A percentile compares a stretch with the other conserved stretches of the same genome.
Conservation (phyloP, 2,797 vertebrate species). For the Onychomys leucogaster region DNA sequence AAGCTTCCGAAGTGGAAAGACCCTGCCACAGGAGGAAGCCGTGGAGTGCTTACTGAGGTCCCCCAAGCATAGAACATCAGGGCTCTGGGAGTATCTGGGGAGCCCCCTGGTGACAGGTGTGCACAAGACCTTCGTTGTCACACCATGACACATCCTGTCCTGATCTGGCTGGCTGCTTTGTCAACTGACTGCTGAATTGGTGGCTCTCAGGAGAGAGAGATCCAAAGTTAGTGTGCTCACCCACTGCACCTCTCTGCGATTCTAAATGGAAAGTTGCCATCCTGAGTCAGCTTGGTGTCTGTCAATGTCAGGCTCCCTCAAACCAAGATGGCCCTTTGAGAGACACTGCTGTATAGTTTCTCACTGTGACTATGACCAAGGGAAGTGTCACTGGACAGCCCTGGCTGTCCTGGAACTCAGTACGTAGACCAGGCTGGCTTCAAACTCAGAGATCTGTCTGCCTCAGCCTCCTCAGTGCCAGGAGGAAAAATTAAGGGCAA, state of each 20-base stretch:
- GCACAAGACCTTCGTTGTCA: fast-evolving
- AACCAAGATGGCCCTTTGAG: fast-evolving
- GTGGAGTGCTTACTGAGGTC: constrained; percentile 59
- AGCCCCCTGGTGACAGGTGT: fast-evolving
- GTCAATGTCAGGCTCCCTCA: not conserved
- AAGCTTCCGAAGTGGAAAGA: constrained; percentile 65
- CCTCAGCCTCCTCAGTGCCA: not conserved
- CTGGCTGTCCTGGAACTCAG: not conserved
- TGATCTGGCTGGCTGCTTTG: not conserved
- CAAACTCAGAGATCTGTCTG: not conserved
- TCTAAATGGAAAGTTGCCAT: not conserved
- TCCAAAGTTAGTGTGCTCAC: fast-evolving
- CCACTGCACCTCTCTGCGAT: not conserved
- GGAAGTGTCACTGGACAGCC: not conserved
- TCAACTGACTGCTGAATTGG: not conserved
- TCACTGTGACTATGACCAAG: not conserved
- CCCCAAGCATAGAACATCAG: fast-evolving
- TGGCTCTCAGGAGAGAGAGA: not conserved
- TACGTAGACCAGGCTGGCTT: not conserved
- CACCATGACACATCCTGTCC: fast-evolving
- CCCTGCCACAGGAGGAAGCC: constrained; percentile 52
- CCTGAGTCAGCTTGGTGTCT: not conserved
- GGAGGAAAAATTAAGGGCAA: not conserved
- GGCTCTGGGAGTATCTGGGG: not conserved
- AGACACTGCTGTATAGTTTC: fast-evolving